These are phyloP conservation scores for Luehdorfia chinensis DNA, from an alignment of 1,140 invertebrate species.

Conservation along the genomic window DNA sequence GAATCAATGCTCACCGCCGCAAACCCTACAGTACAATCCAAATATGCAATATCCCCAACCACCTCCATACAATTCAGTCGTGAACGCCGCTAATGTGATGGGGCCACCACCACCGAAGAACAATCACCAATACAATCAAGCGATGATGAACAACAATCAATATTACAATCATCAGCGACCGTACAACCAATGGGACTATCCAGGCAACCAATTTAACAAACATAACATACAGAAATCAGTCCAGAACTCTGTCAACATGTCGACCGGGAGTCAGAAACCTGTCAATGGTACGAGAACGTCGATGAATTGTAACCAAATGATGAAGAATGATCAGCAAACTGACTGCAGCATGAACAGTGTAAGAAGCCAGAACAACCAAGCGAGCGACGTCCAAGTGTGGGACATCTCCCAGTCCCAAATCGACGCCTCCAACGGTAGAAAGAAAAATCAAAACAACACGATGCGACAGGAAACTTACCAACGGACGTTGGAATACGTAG, in stretches of 20 bases:
- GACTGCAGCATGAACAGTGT: constrained; percentile 72
- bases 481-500: constrained; percentile 92
- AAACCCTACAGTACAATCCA: constrained; percentile 47
- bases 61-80: constrained; percentile 54
- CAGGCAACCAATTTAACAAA: constrained; percentile 66
- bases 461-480: constrained; percentile 92
- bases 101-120: constrained; percentile 68
- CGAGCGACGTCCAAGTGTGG: constrained; percentile 74
- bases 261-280: constrained; percentile 64
- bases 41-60: constrained; percentile 62
- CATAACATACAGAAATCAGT: constrained; percentile 63
- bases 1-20: constrained; percentile 34
- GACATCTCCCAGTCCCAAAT: constrained; percentile 76
- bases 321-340: constrained; percentile 55
- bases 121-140: constrained; percentile 65
- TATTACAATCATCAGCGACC: constrained; percentile 65
- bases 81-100: constrained; percentile 56
- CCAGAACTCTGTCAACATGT: constrained; percentile 68
- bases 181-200: constrained; percentile 70
- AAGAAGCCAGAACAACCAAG: constrained; percentile 55
- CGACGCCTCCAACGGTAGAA: constrained; percentile 63
- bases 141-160: constrained; percentile 67
- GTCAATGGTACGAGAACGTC: constrained; percentile 38
- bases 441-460: constrained; percentile 67
- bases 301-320: constrained; percentile 47